Conservation (phyloP, 2,888 invertebrate genomes). For the Andrena dorsata region DNA sequence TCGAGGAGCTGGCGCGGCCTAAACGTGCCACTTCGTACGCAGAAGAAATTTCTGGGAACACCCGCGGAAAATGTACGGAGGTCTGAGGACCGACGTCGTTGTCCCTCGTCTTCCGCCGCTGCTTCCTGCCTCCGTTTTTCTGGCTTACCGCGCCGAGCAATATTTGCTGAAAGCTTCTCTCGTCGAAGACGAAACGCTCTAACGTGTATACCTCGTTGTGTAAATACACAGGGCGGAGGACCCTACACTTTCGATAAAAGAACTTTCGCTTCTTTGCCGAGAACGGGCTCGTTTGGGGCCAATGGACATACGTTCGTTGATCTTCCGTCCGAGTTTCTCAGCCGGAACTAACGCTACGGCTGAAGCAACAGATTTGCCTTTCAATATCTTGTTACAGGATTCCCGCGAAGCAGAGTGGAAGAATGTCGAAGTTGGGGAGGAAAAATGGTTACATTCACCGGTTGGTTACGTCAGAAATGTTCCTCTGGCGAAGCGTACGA, state of each 20-base stretch:
- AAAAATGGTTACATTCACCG: background rate
- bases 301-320: background rate
- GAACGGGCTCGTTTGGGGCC: background rate
- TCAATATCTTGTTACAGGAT: too few relatives aligned
- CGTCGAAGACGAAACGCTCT: conserved; percentile 3
- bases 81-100: background rate
- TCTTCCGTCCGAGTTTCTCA: too few relatives aligned
- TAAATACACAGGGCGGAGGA: conserved; percentile 10
- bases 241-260: background rate
- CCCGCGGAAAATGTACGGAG: conserved; percentile 26
- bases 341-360: too few relatives aligned
- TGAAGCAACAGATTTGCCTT: too few relatives aligned
- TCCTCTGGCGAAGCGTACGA: background rate
- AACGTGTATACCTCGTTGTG: background rate
- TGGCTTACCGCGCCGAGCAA: conserved; percentile 28
- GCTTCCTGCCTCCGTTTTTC: conserved; percentile 8
- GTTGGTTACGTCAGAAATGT: conserved; percentile 2
- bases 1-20: conserved; percentile 21
- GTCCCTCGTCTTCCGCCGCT: background rate
- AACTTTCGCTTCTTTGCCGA: background rate
- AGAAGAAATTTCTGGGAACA: conserved; percentile 20
- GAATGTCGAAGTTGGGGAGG: background rate
- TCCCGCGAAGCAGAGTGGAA: too few relatives aligned
- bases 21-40: conserved; percentile 12
- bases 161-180: conserved; percentile 18